Conservation (phyloP, 2,113 vertebrate species). For the Prietella phreatophila region DNA sequence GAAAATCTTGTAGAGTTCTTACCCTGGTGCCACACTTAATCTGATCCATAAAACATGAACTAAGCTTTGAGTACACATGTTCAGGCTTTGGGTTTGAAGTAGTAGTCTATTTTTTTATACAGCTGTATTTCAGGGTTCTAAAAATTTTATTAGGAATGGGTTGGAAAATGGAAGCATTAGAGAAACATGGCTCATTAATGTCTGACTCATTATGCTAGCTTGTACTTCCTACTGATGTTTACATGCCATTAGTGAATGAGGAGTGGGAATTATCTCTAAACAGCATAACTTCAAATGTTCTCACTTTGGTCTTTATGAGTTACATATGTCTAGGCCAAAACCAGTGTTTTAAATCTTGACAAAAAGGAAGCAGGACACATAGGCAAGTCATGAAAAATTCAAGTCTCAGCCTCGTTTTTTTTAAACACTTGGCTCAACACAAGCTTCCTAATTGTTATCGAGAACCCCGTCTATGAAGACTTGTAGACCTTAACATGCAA, state of each 20-base stretch:
- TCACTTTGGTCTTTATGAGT: background rate
- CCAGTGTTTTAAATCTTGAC: conserved; percentile 18
- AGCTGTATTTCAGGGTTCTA: conserved; percentile 13
- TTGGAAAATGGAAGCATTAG: conserved; percentile 27
- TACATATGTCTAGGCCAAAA: background rate
- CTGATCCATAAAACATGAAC: conserved; percentile 66
- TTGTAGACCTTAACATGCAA: too few relatives aligned
- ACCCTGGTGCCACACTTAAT: conserved; percentile 59
- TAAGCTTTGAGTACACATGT: conserved; percentile 56
- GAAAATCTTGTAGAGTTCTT: conserved; percentile 61
- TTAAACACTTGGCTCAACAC: background rate
- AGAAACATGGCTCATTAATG: conserved; percentile 45
- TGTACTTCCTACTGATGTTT: conserved; percentile 42
- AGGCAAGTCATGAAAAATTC: background rate
- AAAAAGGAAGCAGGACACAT: background rate
- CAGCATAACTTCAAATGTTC: background rate
- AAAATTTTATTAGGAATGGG: conserved; percentile 32
- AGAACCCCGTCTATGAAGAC: too few relatives aligned
- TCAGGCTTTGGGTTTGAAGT: conserved; percentile 11
- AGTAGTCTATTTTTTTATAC: conserved; percentile 7
- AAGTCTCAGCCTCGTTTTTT: background rate
- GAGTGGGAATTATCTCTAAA: conserved; percentile 19
- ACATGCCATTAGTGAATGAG: conserved; percentile 38
- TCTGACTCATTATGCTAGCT: conserved; percentile 19
- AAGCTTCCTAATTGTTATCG: background rate